Evolutionary conservation across 2,797 vertebrate genomes (phyloP).

Genomic region (Cygnus olor): DNA sequence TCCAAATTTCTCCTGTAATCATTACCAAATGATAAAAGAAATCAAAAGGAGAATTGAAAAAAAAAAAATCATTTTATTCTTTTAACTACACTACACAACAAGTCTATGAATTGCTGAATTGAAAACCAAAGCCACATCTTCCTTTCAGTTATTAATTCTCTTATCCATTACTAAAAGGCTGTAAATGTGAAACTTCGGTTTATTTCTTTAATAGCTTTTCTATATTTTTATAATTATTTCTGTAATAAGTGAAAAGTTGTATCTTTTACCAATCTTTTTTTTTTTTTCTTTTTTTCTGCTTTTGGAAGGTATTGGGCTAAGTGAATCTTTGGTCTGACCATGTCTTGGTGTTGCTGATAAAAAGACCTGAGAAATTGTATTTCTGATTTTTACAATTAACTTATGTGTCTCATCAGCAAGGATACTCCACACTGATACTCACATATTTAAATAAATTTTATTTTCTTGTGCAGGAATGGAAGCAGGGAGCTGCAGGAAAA

Average conservation of each 20-base stretch:
- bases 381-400: not conserved
- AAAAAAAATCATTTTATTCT: not conserved
- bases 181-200: not conserved
- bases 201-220: not conserved
- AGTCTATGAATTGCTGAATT: not conserved
- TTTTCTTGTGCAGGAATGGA: slow-evolving; percentile 89
- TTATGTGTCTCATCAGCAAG: not conserved
- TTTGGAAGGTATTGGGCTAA: not conserved
- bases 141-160: not conserved
- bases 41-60: not conserved
- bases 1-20: not conserved
- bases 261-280: not conserved
- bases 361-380: not conserved
- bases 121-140: not conserved
- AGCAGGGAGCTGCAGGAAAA: slow-evolving; percentile 85
- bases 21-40: not conserved
- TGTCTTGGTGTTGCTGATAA: not conserved
- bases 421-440: not conserved
- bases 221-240: not conserved
- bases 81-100: not conserved
- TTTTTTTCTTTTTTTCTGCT: not conserved
- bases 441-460: not conserved
- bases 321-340: not conserved
- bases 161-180: not conserved
- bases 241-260: not conserved